Evolutionary conservation across 2,113 vertebrate genomes (phyloP), one percentile per base, ranked within the genome.

Genomic region (Melanerpes formicivorus): DNA sequence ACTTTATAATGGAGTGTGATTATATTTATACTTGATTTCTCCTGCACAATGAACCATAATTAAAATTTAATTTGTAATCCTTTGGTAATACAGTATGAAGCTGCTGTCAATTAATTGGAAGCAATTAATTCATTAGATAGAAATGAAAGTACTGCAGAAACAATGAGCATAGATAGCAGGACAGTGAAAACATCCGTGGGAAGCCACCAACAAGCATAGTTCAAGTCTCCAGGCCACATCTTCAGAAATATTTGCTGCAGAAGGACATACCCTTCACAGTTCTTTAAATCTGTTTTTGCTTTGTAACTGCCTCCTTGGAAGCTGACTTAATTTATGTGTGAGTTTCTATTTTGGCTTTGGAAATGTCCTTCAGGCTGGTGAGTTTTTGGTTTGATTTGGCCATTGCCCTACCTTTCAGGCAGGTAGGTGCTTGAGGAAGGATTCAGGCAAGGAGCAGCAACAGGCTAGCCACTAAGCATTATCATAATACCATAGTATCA

Each of bases 41-140:
- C 72, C 74, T 91, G 92, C 87, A 96, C 88, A 96, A 84, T 95
- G 87, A 93, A 94, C 76, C 54, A 42, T 95, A 94, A 96, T 96
- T 93, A 96, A 94, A 91, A 92, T 96, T 97, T 96, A 96, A 97
- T 96, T 94, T 95, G 84, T 88, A 95, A 93, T 96, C 93, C 92
- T 95, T 92, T 6, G 6, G 66, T 94, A 92, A 92, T 96, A 84
- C 84, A 91, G 18, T 78, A 86, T 80, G 90, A 92, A 81, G 70
- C 87, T 90, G 64, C 77, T 92, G 64, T 84, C 92, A 95, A 87
- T 95, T 96, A 96, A 96, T 95, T 94, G 76, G 71, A 73, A 90
- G 64, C 71, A 96, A 96, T 96, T 96, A 96, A 93, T 95, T 96
- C 34, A 88, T 95, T 93, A 96, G n/a, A 22, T 84, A 87, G 52